A percentile compares a stretch with the other conserved stretches of the same genome.
Conservation (phyloP, 2,797 vertebrate genomes). For the Ctenopoma kingsleyae region DNA sequence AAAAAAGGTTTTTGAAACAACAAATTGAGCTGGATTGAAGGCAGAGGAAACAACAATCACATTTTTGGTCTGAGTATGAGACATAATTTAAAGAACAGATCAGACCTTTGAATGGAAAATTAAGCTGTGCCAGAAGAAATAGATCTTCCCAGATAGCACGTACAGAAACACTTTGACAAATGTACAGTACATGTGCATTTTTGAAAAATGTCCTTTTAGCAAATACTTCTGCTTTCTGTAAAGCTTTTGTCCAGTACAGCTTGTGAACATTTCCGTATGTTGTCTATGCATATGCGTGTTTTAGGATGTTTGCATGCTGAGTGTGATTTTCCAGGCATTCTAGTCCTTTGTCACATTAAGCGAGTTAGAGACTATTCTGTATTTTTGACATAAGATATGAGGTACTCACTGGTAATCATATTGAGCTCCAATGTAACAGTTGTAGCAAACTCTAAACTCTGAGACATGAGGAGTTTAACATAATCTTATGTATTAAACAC, state of each 20-base stretch:
- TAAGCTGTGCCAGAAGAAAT: constrained; percentile 7
- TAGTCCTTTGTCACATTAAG: neutral
- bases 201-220: constrained; percentile 13
- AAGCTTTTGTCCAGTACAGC: constrained; percentile 16
- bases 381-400: neutral
- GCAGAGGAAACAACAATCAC: constrained; percentile 29
- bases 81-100: constrained; percentile 30
- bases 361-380: neutral
- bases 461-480: no score
- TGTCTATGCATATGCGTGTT: neutral
- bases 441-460: no score
- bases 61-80: constrained; percentile 34
- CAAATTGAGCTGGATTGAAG: constrained; percentile 33
- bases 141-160: neutral
- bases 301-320: neutral
- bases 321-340: neutral
- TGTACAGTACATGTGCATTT: neutral
- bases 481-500: no score
- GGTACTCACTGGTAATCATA: neutral
- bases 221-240: constrained; percentile 12
- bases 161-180: neutral
- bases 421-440: no score
- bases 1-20: constrained; percentile 45
- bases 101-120: constrained; percentile 15
- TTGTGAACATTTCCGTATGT: constrained; percentile 7